These are phyloP conservation scores for Diabrotica balteata DNA, from an alignment of 2,888 invertebrate species.

Conservation along the genomic window DNA sequence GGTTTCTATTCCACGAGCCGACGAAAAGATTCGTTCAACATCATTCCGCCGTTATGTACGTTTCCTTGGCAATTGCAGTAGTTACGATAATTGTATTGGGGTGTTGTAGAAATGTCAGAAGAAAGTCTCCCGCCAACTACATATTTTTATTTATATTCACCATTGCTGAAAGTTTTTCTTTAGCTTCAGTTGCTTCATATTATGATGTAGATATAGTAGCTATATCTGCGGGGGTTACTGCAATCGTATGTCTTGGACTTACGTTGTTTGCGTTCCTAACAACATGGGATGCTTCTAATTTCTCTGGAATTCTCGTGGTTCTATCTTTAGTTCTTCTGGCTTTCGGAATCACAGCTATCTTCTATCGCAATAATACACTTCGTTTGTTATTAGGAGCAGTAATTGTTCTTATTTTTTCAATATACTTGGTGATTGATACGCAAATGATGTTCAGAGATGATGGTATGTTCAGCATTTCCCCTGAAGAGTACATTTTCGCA, in stretches of 20 bases:
- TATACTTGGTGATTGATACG: constrained; percentile 63
- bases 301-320: constrained; percentile 52
- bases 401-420: constrained; percentile 87
- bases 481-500: constrained; percentile 75
- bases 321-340: constrained; percentile 49
- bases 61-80: constrained; percentile 61
- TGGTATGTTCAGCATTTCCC: constrained; percentile 64
- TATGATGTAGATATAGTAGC: constrained; percentile 69
- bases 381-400: constrained; percentile 81
- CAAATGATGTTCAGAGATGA: constrained; percentile 55
- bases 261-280: constrained; percentile 95
- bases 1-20: constrained; percentile 74
- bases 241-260: constrained; percentile 81
- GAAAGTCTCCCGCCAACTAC: constrained; percentile 86
- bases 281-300: constrained; percentile 60
- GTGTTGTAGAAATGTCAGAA: constrained; percentile 84
- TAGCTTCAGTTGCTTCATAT: constrained; percentile 74
- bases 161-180: constrained; percentile 79
- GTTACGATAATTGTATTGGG: constrained; percentile 83
- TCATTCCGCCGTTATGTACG: constrained; percentile 66
- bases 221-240: constrained; percentile 90
- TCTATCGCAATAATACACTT: constrained; percentile 64
- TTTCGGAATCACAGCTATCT: constrained; percentile 52
- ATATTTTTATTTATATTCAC: constrained; percentile 88
- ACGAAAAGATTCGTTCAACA: constrained; percentile 66